Percentiles rank a stretch among this genome's conserved stretches.
phyloP scores from a whole-genome alignment of 2,888 invertebrate species.

The Lasioglossum oenotherae region DNA sequence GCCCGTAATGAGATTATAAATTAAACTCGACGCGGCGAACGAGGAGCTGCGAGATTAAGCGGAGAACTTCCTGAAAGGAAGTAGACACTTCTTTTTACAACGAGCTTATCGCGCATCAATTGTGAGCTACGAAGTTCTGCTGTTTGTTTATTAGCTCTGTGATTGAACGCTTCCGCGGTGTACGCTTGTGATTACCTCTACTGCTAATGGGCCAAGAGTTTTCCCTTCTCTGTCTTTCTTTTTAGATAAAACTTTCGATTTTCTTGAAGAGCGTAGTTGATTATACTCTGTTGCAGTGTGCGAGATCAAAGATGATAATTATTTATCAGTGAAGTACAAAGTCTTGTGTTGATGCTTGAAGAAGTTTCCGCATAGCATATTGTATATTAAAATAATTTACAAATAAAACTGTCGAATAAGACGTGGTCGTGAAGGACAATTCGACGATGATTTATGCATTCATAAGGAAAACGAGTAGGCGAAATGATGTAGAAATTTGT shows the following conservation, averaged over 20 bases:
- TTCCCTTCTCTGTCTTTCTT: background rate
- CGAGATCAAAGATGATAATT: background rate
- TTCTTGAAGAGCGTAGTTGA: background rate
- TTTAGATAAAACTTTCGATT: background rate
- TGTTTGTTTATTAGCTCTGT: background rate
- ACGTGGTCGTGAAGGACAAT: too few relatives aligned
- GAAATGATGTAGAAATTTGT: too few relatives aligned
- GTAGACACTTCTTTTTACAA: slow-evolving; percentile 3
- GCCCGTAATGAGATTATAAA: slow-evolving; percentile 45
- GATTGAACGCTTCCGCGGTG: background rate
- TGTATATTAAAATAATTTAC: too few relatives aligned
- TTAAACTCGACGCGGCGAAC: slow-evolving; percentile 10
- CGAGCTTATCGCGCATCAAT: background rate
- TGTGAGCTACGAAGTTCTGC: background rate
- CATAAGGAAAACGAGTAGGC: too few relatives aligned
- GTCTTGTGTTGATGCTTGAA: too few relatives aligned
- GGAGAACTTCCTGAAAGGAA: slow-evolving; percentile 7
- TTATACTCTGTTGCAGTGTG: background rate
- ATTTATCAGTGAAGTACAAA: too few relatives aligned
- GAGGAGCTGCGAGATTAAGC: slow-evolving; percentile 8
- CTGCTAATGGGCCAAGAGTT: background rate
- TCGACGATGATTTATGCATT: too few relatives aligned
- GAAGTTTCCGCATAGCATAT: too few relatives aligned
- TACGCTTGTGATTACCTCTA: background rate
- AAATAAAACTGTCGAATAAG: too few relatives aligned